Evolutionary conservation across 2,888 invertebrate genomes (phyloP), one percentile per base, ranked within the genome.

Genomic region (Meliscaeva auricollis): DNA sequence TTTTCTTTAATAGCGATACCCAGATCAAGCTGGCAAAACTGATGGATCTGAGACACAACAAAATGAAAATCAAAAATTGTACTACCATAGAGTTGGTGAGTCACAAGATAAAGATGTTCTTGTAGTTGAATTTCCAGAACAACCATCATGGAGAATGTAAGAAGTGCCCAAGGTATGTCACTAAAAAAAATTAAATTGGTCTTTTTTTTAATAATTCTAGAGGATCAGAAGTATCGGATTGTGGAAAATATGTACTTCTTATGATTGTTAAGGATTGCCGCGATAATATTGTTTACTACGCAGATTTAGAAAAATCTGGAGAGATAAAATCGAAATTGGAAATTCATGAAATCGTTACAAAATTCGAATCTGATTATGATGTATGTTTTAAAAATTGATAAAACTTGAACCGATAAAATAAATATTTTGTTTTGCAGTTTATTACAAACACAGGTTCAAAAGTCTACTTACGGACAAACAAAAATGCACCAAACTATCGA

Each of bases 351-450:
- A 94, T 99, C 87, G 96, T 99, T 70, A 95, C 95, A 89, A 96
- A 96, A 91, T 96, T 98, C 91, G 98, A 98, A 92, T 97, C 98
- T 0, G 98, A 98, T 92, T 99, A 97, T 92, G 96, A 98, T 93
- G 98, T 97, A 90, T 7, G 38, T 7, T 9, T 38, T 2, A 1
- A 11, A 11, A 9, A 3, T 11, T 9, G 13, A 6, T 35, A 35
- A 11, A 11, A 9, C 11, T 38, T 38, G 38, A 3, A 9, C 9
- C 38, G 38, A 26, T 26, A 3, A 9, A 38, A 3, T 38, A 9
- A 13, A 13, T 7, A 8, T 38, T 9, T 8, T 38, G 8, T 38
- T 38, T 38, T 38, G 4, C 93, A 98, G 96, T 99, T 98, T 91
- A 93, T 99, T 17, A 97, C 98, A 26, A 99, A 98, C 92, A 95